These are phyloP conservation scores for Bos indicus DNA, from an alignment of 2,113 vertebrate species.

Conservation along the genomic window DNA sequence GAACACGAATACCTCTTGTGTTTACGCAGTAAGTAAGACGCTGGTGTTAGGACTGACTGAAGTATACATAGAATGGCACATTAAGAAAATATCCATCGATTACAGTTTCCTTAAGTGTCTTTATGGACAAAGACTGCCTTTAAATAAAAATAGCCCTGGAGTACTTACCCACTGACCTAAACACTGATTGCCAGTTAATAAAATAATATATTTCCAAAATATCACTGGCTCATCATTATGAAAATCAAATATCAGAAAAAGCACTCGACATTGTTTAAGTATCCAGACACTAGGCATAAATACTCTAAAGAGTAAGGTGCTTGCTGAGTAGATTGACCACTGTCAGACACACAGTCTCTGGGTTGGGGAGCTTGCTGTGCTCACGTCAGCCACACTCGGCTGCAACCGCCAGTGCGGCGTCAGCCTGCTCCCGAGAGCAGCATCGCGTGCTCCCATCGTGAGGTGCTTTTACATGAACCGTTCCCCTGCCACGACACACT, in stretches of 20 bases:
- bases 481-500: background rate
- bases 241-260: background rate
- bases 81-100: background rate
- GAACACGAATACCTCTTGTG: background rate
- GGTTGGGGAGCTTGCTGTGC: background rate
- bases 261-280: background rate
- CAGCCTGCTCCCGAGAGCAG: background rate
- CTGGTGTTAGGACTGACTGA: background rate
- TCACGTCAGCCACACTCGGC: background rate
- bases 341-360: background rate
- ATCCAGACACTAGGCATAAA: background rate
- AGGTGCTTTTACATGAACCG: background rate
- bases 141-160: background rate
- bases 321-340: background rate
- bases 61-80: background rate
- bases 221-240: background rate
- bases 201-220: background rate
- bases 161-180: background rate
- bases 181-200: background rate
- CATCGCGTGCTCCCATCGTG: fast-evolving
- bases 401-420: too few species aligned
- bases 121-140: background rate
- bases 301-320: background rate
- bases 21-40: background rate
- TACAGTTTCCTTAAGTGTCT: background rate